Base-by-base conservation (phyloP, 2,888 invertebrate genomes). In the Cactoblastis cactorum region DNA sequence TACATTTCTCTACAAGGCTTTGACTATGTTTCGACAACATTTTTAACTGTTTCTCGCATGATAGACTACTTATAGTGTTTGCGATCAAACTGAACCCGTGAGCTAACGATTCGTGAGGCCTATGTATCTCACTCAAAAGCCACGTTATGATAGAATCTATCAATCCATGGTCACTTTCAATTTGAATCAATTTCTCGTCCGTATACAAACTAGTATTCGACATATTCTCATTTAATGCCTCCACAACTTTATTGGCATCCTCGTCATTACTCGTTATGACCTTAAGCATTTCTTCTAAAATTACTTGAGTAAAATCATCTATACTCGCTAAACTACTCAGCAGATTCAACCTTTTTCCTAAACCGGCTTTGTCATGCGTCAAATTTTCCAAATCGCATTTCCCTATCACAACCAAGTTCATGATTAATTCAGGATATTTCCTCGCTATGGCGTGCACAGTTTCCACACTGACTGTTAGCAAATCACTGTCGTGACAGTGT, bases 381-480 rank as follows among this genome's bases (percentile, higher is more conserved):
- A 84, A 54, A 54, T 80, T 74, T 0, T 78, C 74, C 28, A 88
- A 63, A 52, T 81, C 78, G 62, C 86, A 85, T 54, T 86, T 86
- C 1, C 87, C 83, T 70, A 81, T 80, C 1, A 93, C 80, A 3
- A 91, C 79, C 32, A 81, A 67, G 57, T 63, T 80, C 90, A 75
- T 93, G 61, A 90, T 92, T 79, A 71, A 66, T 58, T 85, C 80
- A 0, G 91, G 90, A 74, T 91, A 91, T 52, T 83, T 80, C 53
- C 74, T 74, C 0, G 91, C 90, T 50, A 92, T 89, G 28, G 78
- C 75, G 56, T 90, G 85, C n/a, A 93, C 76, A 17, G 91, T 87
- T 59, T 80, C 72, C 1, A 92, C 79, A 54, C 91, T 83, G 0
- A 84, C 69, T 49, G 70, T 74, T 15, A 90, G 76, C 12, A 91